phyloP scores from a whole-genome alignment of 2,797 vertebrate genomes.

The Sebastes goodei region DNA sequence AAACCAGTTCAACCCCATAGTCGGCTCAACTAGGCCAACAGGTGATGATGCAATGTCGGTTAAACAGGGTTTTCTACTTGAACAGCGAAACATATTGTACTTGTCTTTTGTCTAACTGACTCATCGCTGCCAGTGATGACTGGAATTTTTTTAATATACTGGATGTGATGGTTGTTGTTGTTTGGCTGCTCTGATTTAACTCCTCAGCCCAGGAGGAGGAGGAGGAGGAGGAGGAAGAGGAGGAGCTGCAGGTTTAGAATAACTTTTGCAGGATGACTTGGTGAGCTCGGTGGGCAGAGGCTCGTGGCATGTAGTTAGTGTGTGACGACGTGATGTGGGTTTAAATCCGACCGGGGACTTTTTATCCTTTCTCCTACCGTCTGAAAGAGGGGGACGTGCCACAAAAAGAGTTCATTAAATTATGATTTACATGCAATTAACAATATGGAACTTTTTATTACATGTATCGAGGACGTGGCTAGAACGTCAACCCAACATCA shows the following conservation, averaged over 20 bases:
- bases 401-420: neutral
- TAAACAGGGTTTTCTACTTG: conserved; percentile 75
- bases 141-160: neutral
- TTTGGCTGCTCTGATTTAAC: neutral
- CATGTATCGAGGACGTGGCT: too few species aligned
- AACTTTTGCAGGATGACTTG: conserved; percentile 49
- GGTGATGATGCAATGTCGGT: conserved; percentile 65
- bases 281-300: conserved; percentile 26
- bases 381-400: neutral
- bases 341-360: conserved; percentile 25
- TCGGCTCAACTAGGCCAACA: conserved; percentile 38
- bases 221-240: conserved; percentile 26
- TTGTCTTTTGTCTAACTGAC: conserved; percentile 20
- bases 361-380: neutral
- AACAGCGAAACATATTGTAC: conserved; percentile 36
- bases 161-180: neutral
- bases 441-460: neutral
- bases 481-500: too few species aligned
- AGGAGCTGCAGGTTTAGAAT: conserved; percentile 40
- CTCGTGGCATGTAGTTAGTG: conserved; percentile 1
- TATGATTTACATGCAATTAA: neutral
- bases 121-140: neutral
- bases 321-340: conserved; percentile 5
- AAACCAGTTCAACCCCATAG: conserved; percentile 68
- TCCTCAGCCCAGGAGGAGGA: neutral